Evolutionary conservation across 2,888 invertebrate species (phyloP).

Genomic region (Venusia cambrica): DNA sequence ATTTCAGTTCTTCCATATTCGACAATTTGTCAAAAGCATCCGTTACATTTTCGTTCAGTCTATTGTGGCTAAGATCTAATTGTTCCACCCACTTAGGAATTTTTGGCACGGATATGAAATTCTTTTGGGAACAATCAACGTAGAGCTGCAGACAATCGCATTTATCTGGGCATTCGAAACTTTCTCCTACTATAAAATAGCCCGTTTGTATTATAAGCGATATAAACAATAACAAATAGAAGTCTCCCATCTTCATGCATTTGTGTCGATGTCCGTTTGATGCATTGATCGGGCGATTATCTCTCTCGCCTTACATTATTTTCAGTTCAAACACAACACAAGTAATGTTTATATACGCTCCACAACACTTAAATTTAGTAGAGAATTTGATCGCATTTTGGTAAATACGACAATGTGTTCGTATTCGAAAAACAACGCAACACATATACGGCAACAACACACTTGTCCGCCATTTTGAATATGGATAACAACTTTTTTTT

Average conservation of each 20-base stretch:
- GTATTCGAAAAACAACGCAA: constrained; percentile 50
- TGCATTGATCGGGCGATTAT: constrained; percentile 45
- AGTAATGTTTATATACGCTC: constrained; percentile 38
- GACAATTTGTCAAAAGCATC: constrained; percentile 56
- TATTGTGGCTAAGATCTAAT: constrained; percentile 83
- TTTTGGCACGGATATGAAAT: constrained; percentile 85
- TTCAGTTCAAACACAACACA: constrained; percentile 37
- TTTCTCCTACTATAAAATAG: constrained; percentile 56
- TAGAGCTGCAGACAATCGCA: constrained; percentile 87
- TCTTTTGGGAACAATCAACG: constrained; percentile 88
- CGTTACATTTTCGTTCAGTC: constrained; percentile 63
- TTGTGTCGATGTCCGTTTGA: constrained; percentile 59
- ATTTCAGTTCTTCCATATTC: constrained; percentile 64
- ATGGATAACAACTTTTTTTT: too few species aligned
- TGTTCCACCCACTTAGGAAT: constrained; percentile 89
- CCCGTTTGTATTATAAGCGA: constrained; percentile 51
- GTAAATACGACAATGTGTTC: constrained; percentile 35
- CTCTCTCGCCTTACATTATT: constrained; percentile 71
- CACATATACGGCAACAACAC: constrained; percentile 56
- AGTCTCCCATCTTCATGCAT: constrained; percentile 76
- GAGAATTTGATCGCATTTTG: constrained; percentile 53
- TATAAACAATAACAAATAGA: constrained; percentile 68
- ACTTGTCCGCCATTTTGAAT: constrained; percentile 71
- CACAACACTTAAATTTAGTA: constrained; percentile 49
- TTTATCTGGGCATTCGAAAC: constrained; percentile 82